Conservation (phyloP, 2,888 invertebrate species). For the Ectemnius cavifrons region DNA sequence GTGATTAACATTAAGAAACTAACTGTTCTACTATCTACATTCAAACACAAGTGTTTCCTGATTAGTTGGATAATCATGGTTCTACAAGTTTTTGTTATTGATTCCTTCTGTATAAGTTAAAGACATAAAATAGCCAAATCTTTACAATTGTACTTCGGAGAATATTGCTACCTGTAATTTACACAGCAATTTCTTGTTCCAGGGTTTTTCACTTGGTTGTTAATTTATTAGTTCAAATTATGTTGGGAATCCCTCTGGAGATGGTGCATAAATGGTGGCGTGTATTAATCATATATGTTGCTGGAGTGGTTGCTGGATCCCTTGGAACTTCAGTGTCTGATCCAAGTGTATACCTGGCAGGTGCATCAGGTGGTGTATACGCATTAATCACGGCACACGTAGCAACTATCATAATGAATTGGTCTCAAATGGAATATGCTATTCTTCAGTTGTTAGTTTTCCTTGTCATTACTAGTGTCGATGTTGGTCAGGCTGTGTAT, state of each 20-base stretch:
- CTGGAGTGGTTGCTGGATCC: slow-evolving; percentile 92
- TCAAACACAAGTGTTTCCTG: no score
- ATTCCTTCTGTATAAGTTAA: no score
- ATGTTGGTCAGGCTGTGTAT: slow-evolving; percentile 94
- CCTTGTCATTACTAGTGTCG: slow-evolving; percentile 87
- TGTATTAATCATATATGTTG: slow-evolving; percentile 89
- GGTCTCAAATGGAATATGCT: slow-evolving; percentile 97
- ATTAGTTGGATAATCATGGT: no score
- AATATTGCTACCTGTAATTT: no score
- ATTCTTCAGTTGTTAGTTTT: slow-evolving; percentile 91
- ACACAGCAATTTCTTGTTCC: slow-evolving; percentile 41
- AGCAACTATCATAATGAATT: slow-evolving; percentile 96
- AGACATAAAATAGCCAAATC: background rate
- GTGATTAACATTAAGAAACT: no score
- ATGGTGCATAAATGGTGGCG: slow-evolving; percentile 98
- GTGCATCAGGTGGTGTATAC: slow-evolving; percentile 97
- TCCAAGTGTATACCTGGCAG: slow-evolving; percentile 90
- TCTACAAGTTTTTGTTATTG: no score
- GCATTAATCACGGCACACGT: slow-evolving; percentile 96
- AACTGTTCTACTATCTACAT: background rate
- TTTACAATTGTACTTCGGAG: background rate
- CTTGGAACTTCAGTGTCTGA: slow-evolving; percentile 90
- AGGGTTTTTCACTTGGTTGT: slow-evolving; percentile 92
- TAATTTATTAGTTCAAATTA: slow-evolving; percentile 93
- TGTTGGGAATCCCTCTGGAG: slow-evolving; percentile 96